Evolutionary conservation across 2,888 invertebrate species (phyloP).

Genomic region (Euzophera pinguis): DNA sequence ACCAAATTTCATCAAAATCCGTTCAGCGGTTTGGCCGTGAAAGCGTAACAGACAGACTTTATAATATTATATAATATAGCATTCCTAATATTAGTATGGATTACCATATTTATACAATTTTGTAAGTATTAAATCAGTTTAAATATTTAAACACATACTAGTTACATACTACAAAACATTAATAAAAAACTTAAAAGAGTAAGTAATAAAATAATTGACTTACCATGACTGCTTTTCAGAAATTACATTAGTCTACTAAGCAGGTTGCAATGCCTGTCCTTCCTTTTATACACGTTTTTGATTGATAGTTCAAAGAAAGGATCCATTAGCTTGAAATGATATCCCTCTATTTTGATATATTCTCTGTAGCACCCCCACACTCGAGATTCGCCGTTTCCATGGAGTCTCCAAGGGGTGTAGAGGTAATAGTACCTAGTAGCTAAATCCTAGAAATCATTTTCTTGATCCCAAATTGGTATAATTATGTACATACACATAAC

Average conservation of each 20-base stretch:
- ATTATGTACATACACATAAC: too few relatives aligned
- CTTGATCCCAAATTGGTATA: background rate
- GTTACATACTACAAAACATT: too few relatives aligned
- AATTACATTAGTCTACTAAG: constrained; percentile 30
- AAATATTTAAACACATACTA: too few relatives aligned
- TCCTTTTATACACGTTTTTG: constrained; percentile 55
- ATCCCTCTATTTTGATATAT: constrained; percentile 21
- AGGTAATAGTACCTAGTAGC: background rate
- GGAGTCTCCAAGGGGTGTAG: constrained; percentile 1
- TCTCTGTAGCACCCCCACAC: background rate
- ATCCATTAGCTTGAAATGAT: constrained; percentile 53
- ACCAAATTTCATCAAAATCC: too few relatives aligned
- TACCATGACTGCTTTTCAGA: constrained; percentile 46
- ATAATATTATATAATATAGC: too few relatives aligned
- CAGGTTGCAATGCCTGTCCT: constrained; percentile 24
- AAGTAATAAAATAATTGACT: constrained; percentile 21
- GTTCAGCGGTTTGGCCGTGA: too few relatives aligned
- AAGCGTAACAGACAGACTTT: too few relatives aligned
- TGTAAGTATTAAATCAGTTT: too few relatives aligned
- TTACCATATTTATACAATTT: too few relatives aligned
- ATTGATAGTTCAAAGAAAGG: constrained; percentile 53
- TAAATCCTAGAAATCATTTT: too few relatives aligned
- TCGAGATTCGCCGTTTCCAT: background rate
- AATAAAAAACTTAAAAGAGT: too few relatives aligned
- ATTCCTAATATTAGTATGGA: too few relatives aligned